Evolutionary conservation across 2,113 vertebrate species (phyloP).

Genomic region (Spilogale gracilis): DNA sequence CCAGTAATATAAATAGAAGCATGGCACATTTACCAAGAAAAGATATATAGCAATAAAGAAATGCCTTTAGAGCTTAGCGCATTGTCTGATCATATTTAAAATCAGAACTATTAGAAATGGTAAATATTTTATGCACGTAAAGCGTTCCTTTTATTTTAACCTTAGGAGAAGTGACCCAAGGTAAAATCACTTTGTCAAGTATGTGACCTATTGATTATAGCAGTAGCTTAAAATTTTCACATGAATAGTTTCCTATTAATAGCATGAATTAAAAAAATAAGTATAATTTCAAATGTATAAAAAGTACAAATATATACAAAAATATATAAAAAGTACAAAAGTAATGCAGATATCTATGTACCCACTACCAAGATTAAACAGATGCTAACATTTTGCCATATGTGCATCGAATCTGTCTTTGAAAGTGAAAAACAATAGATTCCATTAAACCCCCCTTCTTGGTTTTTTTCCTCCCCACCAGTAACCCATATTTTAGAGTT

Average conservation of each 20-base stretch:
- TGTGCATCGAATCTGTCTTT: conserved; percentile 37
- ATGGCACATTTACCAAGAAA: not conserved
- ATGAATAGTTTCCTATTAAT: conserved; percentile 11
- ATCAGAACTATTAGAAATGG: not conserved
- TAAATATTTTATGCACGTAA: not conserved
- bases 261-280: not conserved
- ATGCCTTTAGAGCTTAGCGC: not conserved
- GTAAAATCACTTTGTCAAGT: not conserved
- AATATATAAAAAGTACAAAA: conserved; percentile 21
- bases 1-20: not conserved
- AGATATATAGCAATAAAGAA: not conserved
- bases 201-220: not conserved
- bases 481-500: not conserved
- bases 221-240: not conserved
- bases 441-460: not conserved
- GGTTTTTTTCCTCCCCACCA: not conserved
- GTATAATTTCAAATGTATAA: conserved; percentile 23
- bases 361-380: conserved; percentile 57
- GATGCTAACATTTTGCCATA: conserved; percentile 74
- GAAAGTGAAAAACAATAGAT: conserved; percentile 59
- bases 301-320: conserved; percentile 1
- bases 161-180: not conserved
- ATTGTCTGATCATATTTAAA: not conserved
- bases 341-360: conserved; percentile 26
- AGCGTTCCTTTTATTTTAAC: conserved; percentile 30